These are phyloP conservation scores for Acrossocheilus fasciatus DNA, from an alignment of 2,797 vertebrate genomes.

Conservation along the genomic window DNA sequence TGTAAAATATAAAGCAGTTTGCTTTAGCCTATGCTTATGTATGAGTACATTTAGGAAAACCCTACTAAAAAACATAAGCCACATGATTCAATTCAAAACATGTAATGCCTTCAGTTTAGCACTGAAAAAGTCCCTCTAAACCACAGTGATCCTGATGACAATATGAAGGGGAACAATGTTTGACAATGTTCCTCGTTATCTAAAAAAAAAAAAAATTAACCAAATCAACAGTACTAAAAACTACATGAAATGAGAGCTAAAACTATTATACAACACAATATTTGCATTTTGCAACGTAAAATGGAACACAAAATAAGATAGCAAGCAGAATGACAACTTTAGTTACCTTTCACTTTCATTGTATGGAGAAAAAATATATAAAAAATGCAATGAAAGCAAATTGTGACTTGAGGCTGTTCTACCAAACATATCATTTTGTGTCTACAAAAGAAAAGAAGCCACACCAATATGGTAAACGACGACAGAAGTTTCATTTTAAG, in stretches of 20 bases:
- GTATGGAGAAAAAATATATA: background rate
- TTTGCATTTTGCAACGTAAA: background rate
- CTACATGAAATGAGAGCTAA: too few relatives aligned
- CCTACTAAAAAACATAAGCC: background rate
- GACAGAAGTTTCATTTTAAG: background rate
- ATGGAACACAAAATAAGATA: background rate
- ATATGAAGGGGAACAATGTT: background rate
- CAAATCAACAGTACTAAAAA: background rate
- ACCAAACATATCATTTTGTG: background rate
- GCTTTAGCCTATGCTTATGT: background rate
- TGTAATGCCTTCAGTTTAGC: background rate
- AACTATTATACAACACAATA: background rate
- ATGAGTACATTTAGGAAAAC: background rate
- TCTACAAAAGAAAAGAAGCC: background rate
- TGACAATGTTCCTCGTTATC: background rate
- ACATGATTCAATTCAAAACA: conserved; percentile 2
- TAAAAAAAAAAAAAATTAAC: background rate
- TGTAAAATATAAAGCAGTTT: background rate
- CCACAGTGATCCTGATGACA: background rate
- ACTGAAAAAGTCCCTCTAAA: background rate
- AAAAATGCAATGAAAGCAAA: too few relatives aligned
- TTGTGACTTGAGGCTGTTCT: background rate
- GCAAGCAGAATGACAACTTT: background rate
- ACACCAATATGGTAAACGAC: background rate
- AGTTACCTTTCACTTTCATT: background rate